Evolutionary conservation across 2,113 vertebrate species (phyloP).

Genomic region (Scartelaos histophorus): DNA sequence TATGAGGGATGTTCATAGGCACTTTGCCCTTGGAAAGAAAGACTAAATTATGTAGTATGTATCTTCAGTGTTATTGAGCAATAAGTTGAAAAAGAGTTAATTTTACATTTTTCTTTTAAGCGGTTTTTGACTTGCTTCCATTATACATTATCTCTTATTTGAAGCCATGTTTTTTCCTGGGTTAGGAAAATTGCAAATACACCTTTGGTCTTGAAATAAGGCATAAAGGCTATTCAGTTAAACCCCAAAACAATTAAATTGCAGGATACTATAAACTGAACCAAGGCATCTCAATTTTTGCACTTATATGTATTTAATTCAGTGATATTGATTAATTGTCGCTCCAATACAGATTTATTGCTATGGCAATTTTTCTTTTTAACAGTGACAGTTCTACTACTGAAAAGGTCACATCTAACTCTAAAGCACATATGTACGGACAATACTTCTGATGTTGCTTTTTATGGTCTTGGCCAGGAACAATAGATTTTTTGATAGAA

Average conservation of each 20-base stretch:
- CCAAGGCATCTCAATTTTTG: no score
- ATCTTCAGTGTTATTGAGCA: not conserved
- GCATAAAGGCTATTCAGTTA: no score
- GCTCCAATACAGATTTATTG: not conserved
- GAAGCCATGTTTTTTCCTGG: no score
- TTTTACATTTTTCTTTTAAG: not conserved
- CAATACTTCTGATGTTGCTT: not conserved
- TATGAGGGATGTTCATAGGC: slow-evolving; percentile 39
- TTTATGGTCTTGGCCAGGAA: not conserved
- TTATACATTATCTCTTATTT: no score
- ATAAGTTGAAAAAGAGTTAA: not conserved
- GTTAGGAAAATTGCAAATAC: no score
- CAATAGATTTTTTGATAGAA: slow-evolving; percentile 7
- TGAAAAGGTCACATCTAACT: not conserved
- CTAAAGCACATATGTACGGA: not conserved
- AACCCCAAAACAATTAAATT: no score
- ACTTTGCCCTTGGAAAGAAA: slow-evolving; percentile 2
- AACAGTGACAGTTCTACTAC: not conserved
- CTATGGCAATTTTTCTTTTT: not conserved
- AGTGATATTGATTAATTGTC: not conserved
- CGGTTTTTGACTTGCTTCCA: no score
- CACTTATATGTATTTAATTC: no score
- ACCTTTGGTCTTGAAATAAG: no score
- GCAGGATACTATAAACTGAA: no score
- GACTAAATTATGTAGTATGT: not conserved